Percentiles rank a stretch among this genome's conserved stretches.
These are phyloP conservation scores for Ormyrus nitidulus DNA, from an alignment of 2,888 invertebrate genomes.

Conservation along the genomic window DNA sequence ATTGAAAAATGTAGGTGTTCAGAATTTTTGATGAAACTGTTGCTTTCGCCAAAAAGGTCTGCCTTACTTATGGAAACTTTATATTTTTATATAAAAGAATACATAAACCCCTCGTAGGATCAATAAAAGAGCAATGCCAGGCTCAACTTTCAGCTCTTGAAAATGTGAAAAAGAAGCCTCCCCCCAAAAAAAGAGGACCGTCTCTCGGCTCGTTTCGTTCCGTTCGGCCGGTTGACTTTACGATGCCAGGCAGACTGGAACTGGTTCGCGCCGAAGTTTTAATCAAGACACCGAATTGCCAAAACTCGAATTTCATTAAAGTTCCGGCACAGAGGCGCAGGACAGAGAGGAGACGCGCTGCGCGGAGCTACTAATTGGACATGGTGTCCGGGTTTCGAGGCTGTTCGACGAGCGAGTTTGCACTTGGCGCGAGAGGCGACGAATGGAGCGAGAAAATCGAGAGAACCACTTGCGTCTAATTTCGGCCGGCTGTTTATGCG, in stretches of 20 bases:
- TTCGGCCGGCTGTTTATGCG: neutral
- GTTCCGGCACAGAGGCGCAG: slow-evolving; percentile 49
- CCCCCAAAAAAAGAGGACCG: too few relatives aligned
- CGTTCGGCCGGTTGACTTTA: slow-evolving; percentile 2
- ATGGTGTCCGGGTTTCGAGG: slow-evolving; percentile 60
- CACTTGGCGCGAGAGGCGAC: slow-evolving; percentile 47
- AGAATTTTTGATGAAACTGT: too few relatives aligned
- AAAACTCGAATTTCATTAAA: slow-evolving; percentile 67
- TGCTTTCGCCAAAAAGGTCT: too few relatives aligned
- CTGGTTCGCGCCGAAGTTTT: slow-evolving; percentile 54
- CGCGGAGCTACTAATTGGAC: slow-evolving; percentile 64
- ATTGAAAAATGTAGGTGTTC: too few relatives aligned
- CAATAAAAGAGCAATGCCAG: too few relatives aligned
- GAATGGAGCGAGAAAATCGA: slow-evolving; percentile 3
- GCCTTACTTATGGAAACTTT: too few relatives aligned
- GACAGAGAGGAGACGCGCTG: neutral
- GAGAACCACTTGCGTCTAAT: slow-evolving; percentile 16
- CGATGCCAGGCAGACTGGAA: neutral
- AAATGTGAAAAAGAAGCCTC: too few relatives aligned
- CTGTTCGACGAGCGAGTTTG: slow-evolving; percentile 61
- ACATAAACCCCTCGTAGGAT: too few relatives aligned
- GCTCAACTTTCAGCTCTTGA: too few relatives aligned
- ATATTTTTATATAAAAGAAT: too few relatives aligned
- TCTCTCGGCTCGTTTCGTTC: too few relatives aligned
- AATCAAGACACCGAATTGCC: slow-evolving; percentile 61